phyloP scores from a whole-genome alignment of 1,140 invertebrate species.

The Lepeophtheirus salmonis region DNA sequence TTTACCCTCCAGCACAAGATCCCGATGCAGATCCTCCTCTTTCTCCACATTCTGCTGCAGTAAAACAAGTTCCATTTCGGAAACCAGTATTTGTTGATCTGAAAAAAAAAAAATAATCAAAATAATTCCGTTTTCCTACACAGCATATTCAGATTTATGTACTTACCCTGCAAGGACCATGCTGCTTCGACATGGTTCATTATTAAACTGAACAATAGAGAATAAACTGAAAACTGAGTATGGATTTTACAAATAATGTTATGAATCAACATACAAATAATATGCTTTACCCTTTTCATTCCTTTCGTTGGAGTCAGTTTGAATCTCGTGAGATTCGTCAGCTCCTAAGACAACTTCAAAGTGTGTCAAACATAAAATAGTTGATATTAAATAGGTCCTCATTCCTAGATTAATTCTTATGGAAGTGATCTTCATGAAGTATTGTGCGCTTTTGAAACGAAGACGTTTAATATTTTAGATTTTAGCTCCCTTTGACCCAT shows the following conservation, averaged over 20 bases:
- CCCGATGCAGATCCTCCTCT: not conserved
- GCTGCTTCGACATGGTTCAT: conserved; percentile 1
- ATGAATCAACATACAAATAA: not conserved
- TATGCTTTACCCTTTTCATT: not conserved
- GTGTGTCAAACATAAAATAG: not conserved
- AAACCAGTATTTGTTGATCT: not conserved
- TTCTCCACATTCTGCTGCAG: conserved; percentile 3
- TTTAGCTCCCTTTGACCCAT: no score
- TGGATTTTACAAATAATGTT: not conserved
- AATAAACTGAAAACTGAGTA: conserved; percentile 12
- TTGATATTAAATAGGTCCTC: no score
- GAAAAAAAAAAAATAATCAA: not conserved
- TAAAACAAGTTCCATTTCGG: conserved; percentile 13
- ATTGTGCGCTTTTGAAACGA: no score
- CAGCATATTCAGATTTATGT: not conserved
- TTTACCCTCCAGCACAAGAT: conserved; percentile 7
- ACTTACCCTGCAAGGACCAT: conserved; percentile 5
- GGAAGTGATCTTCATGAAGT: no score
- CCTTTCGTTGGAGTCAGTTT: not conserved
- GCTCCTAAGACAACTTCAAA: not conserved
- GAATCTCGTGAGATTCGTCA: not conserved
- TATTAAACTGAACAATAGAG: conserved; percentile 10
- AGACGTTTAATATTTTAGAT: no score
- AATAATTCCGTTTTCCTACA: not conserved
- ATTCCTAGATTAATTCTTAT: no score